Percentiles rank a stretch among this genome's conserved stretches.
Conservation (phyloP, 92 coral and sea anemone species). For the Epizoanthus rinbou region DNA sequence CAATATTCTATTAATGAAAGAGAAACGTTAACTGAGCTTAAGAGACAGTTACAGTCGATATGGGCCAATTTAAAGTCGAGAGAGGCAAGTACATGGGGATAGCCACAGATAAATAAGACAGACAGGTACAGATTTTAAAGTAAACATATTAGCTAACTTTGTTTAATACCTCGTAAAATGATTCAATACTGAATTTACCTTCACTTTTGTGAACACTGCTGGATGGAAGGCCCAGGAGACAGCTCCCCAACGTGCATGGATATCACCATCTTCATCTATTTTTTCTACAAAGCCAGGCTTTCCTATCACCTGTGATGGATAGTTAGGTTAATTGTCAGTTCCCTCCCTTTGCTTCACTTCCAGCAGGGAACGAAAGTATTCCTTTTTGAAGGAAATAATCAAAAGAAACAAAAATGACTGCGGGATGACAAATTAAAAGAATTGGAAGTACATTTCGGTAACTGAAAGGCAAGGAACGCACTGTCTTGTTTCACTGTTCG, state of each 20-base stretch:
- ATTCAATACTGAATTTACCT: not conserved
- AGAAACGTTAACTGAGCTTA: too few relatives aligned
- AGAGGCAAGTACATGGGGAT: not conserved
- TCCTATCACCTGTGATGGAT: slow-evolving; percentile 55
- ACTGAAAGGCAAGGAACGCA: too few relatives aligned
- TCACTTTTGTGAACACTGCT: slow-evolving; percentile 69
- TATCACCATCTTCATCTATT: slow-evolving; percentile 65
- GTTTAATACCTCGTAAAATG: not conserved
- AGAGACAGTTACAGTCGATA: too few relatives aligned
- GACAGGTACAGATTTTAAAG: not conserved
- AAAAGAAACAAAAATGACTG: too few relatives aligned
- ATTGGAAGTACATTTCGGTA: too few relatives aligned
- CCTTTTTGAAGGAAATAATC: too few relatives aligned
- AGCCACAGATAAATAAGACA: too few relatives aligned
- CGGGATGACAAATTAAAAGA: too few relatives aligned
- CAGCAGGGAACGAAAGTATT: too few relatives aligned
- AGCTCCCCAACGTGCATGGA: slow-evolving; percentile 58
- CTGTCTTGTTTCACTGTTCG: too few relatives aligned
- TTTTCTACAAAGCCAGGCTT: slow-evolving; percentile 58
- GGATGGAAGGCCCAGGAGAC: slow-evolving; percentile 70
- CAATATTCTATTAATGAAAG: too few relatives aligned
- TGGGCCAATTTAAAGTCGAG: not conserved
- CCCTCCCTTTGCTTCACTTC: too few relatives aligned
- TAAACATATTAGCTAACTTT: not conserved
- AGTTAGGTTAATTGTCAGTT: not conserved